Evolutionary conservation across 2,888 invertebrate genomes (phyloP), one percentile per base, ranked within the genome.

Genomic region (Drosophila flavopinicola): DNA sequence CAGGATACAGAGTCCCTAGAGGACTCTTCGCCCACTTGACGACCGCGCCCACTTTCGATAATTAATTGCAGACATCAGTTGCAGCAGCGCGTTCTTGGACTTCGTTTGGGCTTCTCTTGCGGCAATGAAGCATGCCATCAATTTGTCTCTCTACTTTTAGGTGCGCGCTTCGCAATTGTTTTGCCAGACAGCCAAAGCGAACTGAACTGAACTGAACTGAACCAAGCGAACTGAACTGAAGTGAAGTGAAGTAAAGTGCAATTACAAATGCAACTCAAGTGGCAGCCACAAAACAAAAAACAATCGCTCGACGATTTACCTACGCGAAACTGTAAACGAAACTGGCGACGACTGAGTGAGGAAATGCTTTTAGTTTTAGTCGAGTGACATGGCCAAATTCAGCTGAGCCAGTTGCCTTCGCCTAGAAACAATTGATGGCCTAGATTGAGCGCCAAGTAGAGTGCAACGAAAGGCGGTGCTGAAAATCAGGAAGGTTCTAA

Each of bases 51-150:
- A 85, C 87, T 88, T 88, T 90, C 88, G 90, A 89, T 89, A 90
- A 90, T 90, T 90, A 90, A 90, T 90, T 90, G 90, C 89, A 89
- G 89, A 88, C 90, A 90, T 90, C 90, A 89, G 88, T 90, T 90
- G 82, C 83, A 75, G 86, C 79, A 67, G 61, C 49, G 60, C 13
- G 37, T 27, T 25, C 24, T 27, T 13, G 35, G 24, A n/a, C 24
- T 39, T 38, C 20, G 27, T 44, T 59, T 42, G 15, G 58, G 58
- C 58, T 58, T 29, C 59, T 30, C 6, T 7, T 10, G 33, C 56
- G 30, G 66, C 74, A 79, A 84, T 77, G 80, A 71, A 66, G 82
- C 82, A 88, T 75, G 77, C 88, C 82, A 88, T 87, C 87, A 88
- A 87, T 87, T 87, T 87, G 88, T 87, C 88, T 87, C 82, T 69